Evolutionary conservation across 2,113 vertebrate genomes (phyloP).

Genomic region (Serinus canaria): DNA sequence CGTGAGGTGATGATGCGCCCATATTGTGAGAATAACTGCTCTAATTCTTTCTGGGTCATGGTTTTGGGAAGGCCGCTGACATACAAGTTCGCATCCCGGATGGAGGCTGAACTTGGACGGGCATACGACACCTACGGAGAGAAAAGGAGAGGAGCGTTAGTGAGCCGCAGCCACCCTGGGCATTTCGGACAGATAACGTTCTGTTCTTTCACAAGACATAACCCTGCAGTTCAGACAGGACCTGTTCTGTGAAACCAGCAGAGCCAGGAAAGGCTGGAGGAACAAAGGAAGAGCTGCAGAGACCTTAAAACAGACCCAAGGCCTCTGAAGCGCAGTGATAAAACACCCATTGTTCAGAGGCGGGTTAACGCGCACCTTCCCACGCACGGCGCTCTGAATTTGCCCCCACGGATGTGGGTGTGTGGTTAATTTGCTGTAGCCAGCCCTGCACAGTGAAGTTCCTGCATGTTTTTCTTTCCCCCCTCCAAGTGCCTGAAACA

Average conservation of each 20-base stretch:
- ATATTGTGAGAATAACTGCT: conserved; percentile 99
- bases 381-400: conserved; percentile 41
- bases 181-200: background rate
- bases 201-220: background rate
- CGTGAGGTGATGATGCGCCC: conserved; percentile 99
- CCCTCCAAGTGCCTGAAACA: conserved; percentile 13
- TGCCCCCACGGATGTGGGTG: conserved; percentile 57
- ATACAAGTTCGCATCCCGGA: conserved; percentile 97
- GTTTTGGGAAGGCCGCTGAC: conserved; percentile 99
- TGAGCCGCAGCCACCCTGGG: background rate
- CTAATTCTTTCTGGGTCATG: conserved; percentile 99
- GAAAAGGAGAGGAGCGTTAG: background rate
- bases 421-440: conserved; percentile 64
- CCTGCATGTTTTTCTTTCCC: background rate
- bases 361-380: conserved; percentile 58
- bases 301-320: conserved; percentile 12
- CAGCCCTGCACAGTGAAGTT: background rate
- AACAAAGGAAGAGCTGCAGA: conserved; percentile 39
- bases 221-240: background rate
- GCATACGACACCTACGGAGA: conserved; percentile 91
- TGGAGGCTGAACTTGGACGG: conserved; percentile 97
- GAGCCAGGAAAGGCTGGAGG: conserved; percentile 20
- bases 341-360: conserved; percentile 57
- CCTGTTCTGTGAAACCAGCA: background rate
- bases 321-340: conserved; percentile 42